These are phyloP conservation scores for Okapia johnstoni DNA, from an alignment of 2,113 vertebrate species.

Conservation along the genomic window DNA sequence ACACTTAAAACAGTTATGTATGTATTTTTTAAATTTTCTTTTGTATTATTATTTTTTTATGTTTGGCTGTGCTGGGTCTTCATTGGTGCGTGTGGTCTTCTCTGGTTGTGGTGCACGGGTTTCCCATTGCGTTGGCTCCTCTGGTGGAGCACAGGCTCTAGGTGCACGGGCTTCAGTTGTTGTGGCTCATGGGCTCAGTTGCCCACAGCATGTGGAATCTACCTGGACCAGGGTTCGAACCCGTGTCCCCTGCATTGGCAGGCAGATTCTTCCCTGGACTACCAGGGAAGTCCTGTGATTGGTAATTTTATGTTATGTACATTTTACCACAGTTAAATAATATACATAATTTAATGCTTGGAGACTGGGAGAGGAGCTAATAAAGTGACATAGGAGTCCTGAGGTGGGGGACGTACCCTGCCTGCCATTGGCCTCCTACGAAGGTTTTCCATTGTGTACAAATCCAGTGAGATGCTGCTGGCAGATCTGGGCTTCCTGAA, in stretches of 20 bases:
- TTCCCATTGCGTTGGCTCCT: neutral
- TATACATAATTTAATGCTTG: neutral
- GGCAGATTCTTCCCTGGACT: neutral
- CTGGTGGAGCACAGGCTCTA: neutral
- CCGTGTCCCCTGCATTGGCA: neutral
- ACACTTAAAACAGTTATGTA: neutral
- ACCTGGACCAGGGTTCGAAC: neutral
- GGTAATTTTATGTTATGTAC: neutral
- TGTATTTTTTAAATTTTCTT: neutral
- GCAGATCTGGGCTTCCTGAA: neutral
- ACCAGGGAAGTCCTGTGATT: neutral
- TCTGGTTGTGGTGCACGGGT: neutral
- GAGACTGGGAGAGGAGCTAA: neutral
- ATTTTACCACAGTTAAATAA: neutral
- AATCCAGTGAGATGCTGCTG: fast-evolving
- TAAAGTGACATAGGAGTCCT: neutral
- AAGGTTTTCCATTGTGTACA: neutral
- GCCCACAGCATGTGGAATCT: neutral
- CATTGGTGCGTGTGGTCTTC: fast-evolving
- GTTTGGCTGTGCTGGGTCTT: neutral
- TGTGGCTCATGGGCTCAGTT: neutral
- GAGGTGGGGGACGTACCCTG: neutral
- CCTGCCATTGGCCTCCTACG: neutral
- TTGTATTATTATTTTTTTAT: neutral
- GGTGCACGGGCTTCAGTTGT: neutral